Evolutionary conservation across 1,140 invertebrate species (phyloP).

Genomic region (Aleiodes sp.): DNA sequence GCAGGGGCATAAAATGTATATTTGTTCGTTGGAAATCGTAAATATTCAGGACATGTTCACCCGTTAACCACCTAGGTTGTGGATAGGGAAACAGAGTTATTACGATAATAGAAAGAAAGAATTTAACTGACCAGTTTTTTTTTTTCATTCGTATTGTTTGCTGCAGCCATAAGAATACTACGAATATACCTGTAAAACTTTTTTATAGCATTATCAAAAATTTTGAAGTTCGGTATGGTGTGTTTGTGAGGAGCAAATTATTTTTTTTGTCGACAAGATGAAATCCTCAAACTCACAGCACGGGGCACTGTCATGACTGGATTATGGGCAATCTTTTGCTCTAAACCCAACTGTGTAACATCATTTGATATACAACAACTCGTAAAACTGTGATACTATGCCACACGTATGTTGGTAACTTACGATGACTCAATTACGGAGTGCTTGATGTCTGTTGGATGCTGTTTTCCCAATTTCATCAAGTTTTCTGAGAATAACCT

Average conservation of each 20-base stretch:
- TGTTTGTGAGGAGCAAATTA: not conserved
- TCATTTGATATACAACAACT: constrained; percentile 16
- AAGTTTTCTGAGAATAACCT: too few relatives aligned
- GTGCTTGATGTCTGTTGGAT: not conserved
- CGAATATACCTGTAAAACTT: not conserved
- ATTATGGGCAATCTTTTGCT: too few relatives aligned
- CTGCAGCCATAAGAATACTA: not conserved
- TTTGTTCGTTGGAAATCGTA: constrained; percentile 8
- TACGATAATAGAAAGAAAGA: constrained; percentile 4
- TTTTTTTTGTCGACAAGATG: not conserved
- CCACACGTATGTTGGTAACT: not conserved
- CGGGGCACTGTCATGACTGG: not conserved
- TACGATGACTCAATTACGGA: constrained; percentile 4
- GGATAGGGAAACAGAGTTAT: not conserved
- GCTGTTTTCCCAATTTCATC: not conserved
- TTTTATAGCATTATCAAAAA: not conserved
- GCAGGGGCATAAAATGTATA: constrained; percentile 10
- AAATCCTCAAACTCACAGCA: not conserved
- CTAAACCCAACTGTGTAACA: not conserved
- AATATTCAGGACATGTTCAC: constrained; percentile 3
- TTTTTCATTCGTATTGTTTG: too few relatives aligned
- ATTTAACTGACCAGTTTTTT: not conserved
- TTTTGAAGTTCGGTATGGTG: too few relatives aligned
- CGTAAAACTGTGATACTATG: not conserved
- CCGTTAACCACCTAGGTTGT: not conserved